Evolutionary conservation across 2,888 invertebrate genomes (phyloP).

Genomic region (Adelphocoris suturalis): DNA sequence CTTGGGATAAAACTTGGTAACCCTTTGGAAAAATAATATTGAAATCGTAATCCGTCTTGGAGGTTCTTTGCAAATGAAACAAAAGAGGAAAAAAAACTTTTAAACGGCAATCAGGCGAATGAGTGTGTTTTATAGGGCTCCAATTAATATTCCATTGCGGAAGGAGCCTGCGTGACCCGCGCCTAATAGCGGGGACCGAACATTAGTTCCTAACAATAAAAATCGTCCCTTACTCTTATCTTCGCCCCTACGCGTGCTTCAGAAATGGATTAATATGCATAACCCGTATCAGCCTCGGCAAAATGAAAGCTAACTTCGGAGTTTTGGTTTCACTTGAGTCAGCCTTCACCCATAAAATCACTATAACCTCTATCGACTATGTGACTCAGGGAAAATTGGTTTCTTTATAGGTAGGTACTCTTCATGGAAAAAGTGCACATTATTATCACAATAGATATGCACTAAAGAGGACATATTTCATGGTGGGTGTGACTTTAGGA

Average conservation of each 20-base stretch:
- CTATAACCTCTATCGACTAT: too few species aligned
- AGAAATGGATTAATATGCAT: conserved; percentile 57
- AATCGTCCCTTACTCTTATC: conserved; percentile 66
- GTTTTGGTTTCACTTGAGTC: conserved; percentile 5
- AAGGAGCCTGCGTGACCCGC: conserved; percentile 67
- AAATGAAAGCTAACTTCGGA: conserved; percentile 26
- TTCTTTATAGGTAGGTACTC: too few species aligned
- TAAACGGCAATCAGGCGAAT: conserved; percentile 69
- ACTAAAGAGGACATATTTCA: too few species aligned
- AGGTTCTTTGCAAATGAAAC: background rate
- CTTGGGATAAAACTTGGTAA: too few species aligned
- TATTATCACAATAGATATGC: too few species aligned
- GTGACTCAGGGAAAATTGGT: too few species aligned
- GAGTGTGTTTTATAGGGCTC: conserved; percentile 70
- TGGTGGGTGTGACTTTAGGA: too few species aligned
- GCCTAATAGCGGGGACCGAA: conserved; percentile 58
- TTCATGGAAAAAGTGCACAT: too few species aligned
- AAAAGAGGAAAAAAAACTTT: conserved; percentile 31
- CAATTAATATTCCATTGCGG: conserved; percentile 70
- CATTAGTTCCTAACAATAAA: conserved; percentile 65
- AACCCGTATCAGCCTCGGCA: conserved; percentile 39
- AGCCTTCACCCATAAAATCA: background rate
- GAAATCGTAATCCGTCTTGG: background rate
- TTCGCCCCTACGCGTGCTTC: conserved; percentile 38
- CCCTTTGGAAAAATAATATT: too few species aligned